Evolutionary conservation across 2,797 vertebrate genomes (phyloP), one percentile per base, ranked within the genome.

Genomic region (Macropus fuliginosus): DNA sequence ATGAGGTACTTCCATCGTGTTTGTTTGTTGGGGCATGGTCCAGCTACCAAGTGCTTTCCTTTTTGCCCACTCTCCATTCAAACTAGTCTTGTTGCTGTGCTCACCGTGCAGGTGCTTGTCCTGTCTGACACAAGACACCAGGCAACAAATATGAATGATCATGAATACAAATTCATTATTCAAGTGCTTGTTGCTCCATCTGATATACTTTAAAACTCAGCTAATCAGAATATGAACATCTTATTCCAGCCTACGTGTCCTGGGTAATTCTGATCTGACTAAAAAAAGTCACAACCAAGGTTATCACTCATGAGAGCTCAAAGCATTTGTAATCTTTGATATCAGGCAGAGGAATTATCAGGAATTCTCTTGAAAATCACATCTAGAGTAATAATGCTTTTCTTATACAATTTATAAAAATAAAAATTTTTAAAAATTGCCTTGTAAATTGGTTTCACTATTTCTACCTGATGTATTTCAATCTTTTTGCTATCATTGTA

Each of bases 401-500:
- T 97, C 97, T 97, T 98, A 94, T 97, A 97, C 98, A 98, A 98
- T 98, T 98, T 98, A 97, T 98, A 98, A 96, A 97, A 92, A 97
- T 91, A 98, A 98, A 98, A 95, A 59, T 96, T 40, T 40, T 97
- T 97, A 98, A 97, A 62, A 95, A 96, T 93, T 97, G 97, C 98
- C 96, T 97, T 98, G 98, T 96, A 97, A 93, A 98, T 97, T 98
- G 98, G 98, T 99, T 98, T 98, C 98, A 97, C 97, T 98, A 96
- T 98, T 98, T 98, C 98, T 98, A 97, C 97, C 98, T 98, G 96
- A 98, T 98, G 92, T 95, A 97, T 98, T 98, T 97, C 91, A 94
- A 97, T 98, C 98, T 96, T 98, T 98, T 98, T 98, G 96, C 98
- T 98, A 98, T 98, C 96, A 97, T 96, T 99, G 98, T 99, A 98